Conservation (phyloP, 2,888 invertebrate genomes). For the Biston betularia region DNA sequence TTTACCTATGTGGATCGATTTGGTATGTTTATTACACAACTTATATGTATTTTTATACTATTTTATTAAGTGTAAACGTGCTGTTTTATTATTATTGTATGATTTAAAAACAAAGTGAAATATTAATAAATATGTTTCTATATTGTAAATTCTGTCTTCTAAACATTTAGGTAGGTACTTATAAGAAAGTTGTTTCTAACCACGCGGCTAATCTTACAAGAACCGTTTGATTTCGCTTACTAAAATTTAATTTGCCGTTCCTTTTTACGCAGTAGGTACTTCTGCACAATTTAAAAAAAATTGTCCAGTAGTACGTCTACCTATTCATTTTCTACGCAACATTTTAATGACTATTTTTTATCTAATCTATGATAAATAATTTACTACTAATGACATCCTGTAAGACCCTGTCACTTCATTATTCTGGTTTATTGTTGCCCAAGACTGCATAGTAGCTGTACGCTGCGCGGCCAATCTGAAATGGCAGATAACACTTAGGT, state of each 20-base stretch:
- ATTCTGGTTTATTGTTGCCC: constrained; percentile 46
- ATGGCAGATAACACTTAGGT: not conserved
- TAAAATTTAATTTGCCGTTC: no score
- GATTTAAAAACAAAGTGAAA: not conserved
- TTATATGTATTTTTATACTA: not conserved
- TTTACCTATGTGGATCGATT: not conserved
- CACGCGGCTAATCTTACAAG: no score
- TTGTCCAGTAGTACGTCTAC: no score
- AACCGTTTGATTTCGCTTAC: no score
- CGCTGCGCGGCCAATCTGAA: constrained; percentile 71
- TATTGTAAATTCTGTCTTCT: not conserved
- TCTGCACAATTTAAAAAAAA: no score
- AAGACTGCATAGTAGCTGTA: constrained; percentile 75
- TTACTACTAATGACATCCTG: no score
- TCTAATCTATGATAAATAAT: no score
- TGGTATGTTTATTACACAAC: not conserved
- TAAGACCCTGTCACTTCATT: no score
- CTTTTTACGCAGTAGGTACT: no score
- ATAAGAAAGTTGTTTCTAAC: not conserved
- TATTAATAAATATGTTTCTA: not conserved
- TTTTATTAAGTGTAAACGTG: not conserved
- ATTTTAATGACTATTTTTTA: no score
- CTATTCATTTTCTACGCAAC: no score
- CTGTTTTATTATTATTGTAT: not conserved
- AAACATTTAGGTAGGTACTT: not conserved